phyloP scores from a whole-genome alignment of 2,888 invertebrate genomes.

The Ditula angustiorana region DNA sequence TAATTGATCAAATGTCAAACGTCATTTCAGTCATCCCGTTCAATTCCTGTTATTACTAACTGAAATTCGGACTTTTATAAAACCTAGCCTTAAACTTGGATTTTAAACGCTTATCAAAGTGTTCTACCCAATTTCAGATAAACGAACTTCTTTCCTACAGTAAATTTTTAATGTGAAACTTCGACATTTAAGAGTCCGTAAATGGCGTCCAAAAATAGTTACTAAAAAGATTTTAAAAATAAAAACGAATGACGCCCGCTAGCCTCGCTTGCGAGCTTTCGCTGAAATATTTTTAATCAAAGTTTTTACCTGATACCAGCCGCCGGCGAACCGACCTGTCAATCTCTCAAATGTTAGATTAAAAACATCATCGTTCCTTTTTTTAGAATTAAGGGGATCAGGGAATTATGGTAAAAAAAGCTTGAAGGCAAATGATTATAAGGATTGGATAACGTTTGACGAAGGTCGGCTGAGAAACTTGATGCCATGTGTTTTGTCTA shows the following conservation, averaged over 20 bases:
- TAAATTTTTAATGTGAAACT: no score
- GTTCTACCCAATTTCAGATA: no score
- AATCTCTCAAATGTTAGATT: constrained; percentile 84
- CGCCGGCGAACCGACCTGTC: constrained; percentile 79
- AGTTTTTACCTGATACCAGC: constrained; percentile 78
- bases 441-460: constrained; percentile 81
- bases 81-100: no score
- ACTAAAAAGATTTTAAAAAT: constrained; percentile 44
- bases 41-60: no score
- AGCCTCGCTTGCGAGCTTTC: constrained; percentile 55
- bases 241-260: constrained; percentile 47
- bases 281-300: constrained; percentile 85
- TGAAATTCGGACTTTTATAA: no score
- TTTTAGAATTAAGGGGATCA: constrained; percentile 81
- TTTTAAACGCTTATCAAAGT: no score
- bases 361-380: constrained; percentile 82
- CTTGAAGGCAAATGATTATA: constrained; percentile 75
- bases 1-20: no score
- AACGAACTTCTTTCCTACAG: no score
- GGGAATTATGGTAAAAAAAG: constrained; percentile 71
- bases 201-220: constrained; percentile 7
- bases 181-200: no score
- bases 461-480: constrained; percentile 73
- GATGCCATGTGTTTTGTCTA: constrained; percentile 52
- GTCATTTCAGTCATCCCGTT: no score